Evolutionary conservation across 2,888 invertebrate species (phyloP), one percentile per base, ranked within the genome.

Genomic region (Leptarthrus brevirostris): DNA sequence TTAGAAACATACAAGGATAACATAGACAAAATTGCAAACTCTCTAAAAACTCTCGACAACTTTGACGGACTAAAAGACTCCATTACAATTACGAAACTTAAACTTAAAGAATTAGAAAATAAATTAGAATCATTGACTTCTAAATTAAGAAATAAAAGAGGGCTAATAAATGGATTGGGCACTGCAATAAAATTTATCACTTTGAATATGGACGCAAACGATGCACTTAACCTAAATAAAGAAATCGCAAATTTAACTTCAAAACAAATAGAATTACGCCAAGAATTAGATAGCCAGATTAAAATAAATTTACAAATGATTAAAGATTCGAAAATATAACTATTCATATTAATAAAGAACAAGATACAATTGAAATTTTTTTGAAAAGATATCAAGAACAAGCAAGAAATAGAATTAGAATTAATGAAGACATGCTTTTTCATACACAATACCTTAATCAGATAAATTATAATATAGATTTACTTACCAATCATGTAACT

Each of bases 391-490:
- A 61, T 14, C 71, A 74, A 53, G 58, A 56, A 30, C 72, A 69
- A 8, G 26, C 71, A 40, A n/a, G 64, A 54, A 22, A 69, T 66
- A 12, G 18, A n/a, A 20, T 71, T 10, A 26, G 70, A 64, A 16
- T 24, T n/a, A 24, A 22, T 4, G 56, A 71, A 20, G 16, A 72
- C 8, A 10, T 69, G n/a, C 49, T 72, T 4, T 4, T 74, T 5
- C 71, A 70, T 56, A 20, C 72, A 47, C 71, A 72, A 71, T 76
- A 73, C 24, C 44, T 64, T 44, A 53, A 71, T 22, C 74, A 73
- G 22, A 64, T 74, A n/a, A 76, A 76, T 12, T 76, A 54, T 16
- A 76, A 76, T 44, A 75, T 77, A 34, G 76, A 75, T 16, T 20
- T 76, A n/a, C 54, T 75, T 52, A 40, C 26, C 26, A 73, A 40